A percentile compares a stretch with the other conserved stretches of the same genome.
Evolutionary conservation across 2,888 invertebrate genomes (phyloP).

Genomic region (Cantharis flavilabris): DNA sequence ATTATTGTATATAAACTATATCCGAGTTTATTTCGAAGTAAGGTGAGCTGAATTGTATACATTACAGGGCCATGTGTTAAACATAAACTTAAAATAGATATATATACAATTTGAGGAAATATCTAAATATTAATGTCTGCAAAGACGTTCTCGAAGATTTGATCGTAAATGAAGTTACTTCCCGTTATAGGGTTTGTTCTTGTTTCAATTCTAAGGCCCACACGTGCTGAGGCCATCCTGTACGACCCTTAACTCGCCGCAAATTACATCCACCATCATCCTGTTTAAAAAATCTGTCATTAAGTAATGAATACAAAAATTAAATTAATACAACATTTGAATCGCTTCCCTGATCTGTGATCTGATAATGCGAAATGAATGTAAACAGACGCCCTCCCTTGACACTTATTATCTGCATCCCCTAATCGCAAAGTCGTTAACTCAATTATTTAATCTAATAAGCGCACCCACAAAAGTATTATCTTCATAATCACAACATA

Average conservation of each 20-base stretch:
- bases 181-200: slow-evolving; percentile 59
- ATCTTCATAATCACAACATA: slow-evolving; percentile 15
- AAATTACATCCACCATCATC: slow-evolving; percentile 48
- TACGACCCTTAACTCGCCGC: slow-evolving; percentile 65
- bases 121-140: slow-evolving; percentile 50
- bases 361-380: not conserved
- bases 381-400: not conserved
- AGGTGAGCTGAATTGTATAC: slow-evolving; percentile 51
- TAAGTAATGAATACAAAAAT: slow-evolving; percentile 8
- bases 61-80: slow-evolving; percentile 53
- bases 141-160: slow-evolving; percentile 47
- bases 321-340: slow-evolving; percentile 31
- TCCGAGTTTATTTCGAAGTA: slow-evolving; percentile 47
- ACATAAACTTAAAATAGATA: slow-evolving; percentile 52
- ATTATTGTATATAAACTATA: not conserved
- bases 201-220: slow-evolving; percentile 88
- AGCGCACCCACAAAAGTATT: slow-evolving; percentile 16
- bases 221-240: slow-evolving; percentile 97
- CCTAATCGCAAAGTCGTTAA: slow-evolving; percentile 13
- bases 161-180: slow-evolving; percentile 42
- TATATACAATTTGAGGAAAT: slow-evolving; percentile 53
- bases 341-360: not conserved
- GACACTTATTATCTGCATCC: slow-evolving; percentile 15
- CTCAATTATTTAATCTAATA: slow-evolving; percentile 24
- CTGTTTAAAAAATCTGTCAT: slow-evolving; percentile 46